These are phyloP conservation scores for Metacarcinus magister DNA, from an alignment of 2,888 invertebrate species.

Conservation along the genomic window DNA sequence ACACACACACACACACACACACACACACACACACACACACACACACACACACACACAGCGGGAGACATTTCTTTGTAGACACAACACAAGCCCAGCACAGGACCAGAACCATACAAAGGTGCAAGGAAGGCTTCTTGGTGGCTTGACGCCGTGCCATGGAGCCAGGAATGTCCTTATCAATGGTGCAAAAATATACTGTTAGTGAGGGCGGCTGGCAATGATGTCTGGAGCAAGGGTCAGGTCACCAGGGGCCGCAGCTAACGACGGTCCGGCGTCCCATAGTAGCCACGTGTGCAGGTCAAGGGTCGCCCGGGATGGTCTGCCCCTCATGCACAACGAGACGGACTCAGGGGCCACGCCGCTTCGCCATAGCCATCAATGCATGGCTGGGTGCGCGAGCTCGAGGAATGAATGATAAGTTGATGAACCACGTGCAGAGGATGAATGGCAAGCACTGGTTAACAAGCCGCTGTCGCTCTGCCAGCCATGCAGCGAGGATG, in stretches of 20 bases:
- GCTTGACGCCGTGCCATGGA: background rate
- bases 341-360: background rate
- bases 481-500: background rate
- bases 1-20: constrained; percentile 58
- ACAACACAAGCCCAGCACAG: background rate
- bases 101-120: background rate
- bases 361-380: background rate
- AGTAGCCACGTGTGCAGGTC: constrained; percentile 21
- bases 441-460: constrained; percentile 3
- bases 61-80: background rate
- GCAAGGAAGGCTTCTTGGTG: background rate
- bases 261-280: constrained; percentile 26
- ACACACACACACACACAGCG: constrained; percentile 21
- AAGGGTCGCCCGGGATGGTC: background rate
- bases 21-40: constrained; percentile 32
- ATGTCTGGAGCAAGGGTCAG: constrained; percentile 36
- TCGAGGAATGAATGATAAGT: background rate
- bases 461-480: constrained; percentile 1
- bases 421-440: background rate
- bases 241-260: background rate
- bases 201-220: constrained; percentile 11
- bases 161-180: constrained; percentile 27
- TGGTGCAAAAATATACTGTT: constrained; percentile 33
- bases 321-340: background rate
- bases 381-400: background rate